Evolutionary conservation across 2,888 invertebrate species (phyloP).

Genomic region (Archips xylosteana): DNA sequence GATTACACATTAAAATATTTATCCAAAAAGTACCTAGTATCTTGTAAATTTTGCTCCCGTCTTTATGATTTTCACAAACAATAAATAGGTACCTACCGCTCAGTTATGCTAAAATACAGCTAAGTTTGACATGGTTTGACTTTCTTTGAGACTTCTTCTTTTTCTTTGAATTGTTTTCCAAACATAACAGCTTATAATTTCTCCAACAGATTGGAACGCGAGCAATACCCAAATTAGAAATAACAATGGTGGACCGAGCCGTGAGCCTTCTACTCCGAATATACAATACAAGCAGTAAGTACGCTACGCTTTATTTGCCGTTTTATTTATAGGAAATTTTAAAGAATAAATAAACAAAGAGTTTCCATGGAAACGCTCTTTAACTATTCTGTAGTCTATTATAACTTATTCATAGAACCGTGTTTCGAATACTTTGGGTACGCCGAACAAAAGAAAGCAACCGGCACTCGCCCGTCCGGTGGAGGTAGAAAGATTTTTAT

Average conservation of each 20-base stretch:
- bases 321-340: background rate
- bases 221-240: conserved; percentile 58
- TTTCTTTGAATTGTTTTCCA: background rate
- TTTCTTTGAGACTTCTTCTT: background rate
- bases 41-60: background rate
- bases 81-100: background rate
- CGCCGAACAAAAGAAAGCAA: background rate
- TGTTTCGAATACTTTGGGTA: background rate
- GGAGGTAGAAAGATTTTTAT: conserved; percentile 2
- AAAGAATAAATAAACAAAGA: background rate
- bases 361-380: background rate
- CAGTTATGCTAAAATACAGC: background rate
- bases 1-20: too few species aligned
- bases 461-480: background rate
- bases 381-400: background rate
- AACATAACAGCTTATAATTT: conserved; percentile 38
- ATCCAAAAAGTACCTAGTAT: too few species aligned
- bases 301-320: conserved; percentile 11
- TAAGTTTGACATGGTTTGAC: background rate
- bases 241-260: conserved; percentile 68
- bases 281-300: conserved; percentile 65
- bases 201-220: conserved; percentile 65
- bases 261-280: conserved; percentile 61
- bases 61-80: background rate
- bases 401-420: conserved; percentile 7